Percentiles rank a stretch among this genome's conserved stretches.
Evolutionary conservation across 2,888 invertebrate species (phyloP).

Genomic region (Laspeyria flexula): DNA sequence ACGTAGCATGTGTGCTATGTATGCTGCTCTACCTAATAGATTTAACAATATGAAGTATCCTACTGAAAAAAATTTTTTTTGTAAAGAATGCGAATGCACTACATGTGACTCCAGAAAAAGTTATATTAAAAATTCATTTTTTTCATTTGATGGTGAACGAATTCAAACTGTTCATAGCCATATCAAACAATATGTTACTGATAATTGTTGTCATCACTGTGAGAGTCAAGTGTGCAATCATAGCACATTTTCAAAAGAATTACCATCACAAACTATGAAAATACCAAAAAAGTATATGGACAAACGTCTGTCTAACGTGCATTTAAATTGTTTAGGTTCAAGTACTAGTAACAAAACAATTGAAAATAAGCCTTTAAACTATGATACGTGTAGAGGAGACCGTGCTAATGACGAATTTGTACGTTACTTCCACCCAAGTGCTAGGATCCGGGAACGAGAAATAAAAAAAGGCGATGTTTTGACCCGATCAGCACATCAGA

Average conservation of each 20-base stretch:
- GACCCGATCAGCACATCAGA: slow-evolving; percentile 11
- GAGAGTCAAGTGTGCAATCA: slow-evolving; percentile 41
- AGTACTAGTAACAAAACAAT: neutral
- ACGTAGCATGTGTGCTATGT: slow-evolving; percentile 52
- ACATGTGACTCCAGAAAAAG: slow-evolving; percentile 45
- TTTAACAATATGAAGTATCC: neutral
- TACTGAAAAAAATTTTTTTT: slow-evolving; percentile 21
- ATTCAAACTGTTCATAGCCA: neutral
- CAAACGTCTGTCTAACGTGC: neutral
- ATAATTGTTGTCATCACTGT: slow-evolving; percentile 42
- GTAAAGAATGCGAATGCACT: slow-evolving; percentile 56
- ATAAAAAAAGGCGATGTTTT: slow-evolving; percentile 21
- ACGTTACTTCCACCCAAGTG: neutral
- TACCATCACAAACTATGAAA: neutral
- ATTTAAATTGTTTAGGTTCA: neutral
- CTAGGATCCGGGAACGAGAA: neutral
- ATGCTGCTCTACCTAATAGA: slow-evolving; percentile 36
- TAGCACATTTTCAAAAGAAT: neutral
- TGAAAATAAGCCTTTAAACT: neutral
- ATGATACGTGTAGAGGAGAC: slow-evolving; percentile 2
- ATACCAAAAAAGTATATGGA: neutral
- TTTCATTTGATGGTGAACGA: slow-evolving; percentile 1
- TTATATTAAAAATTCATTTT: slow-evolving; percentile 26
- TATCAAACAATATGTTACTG: neutral
- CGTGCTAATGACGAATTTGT: neutral